Evolutionary conservation across 2,113 vertebrate genomes (phyloP).

Genomic region (Colinus virginianus): DNA sequence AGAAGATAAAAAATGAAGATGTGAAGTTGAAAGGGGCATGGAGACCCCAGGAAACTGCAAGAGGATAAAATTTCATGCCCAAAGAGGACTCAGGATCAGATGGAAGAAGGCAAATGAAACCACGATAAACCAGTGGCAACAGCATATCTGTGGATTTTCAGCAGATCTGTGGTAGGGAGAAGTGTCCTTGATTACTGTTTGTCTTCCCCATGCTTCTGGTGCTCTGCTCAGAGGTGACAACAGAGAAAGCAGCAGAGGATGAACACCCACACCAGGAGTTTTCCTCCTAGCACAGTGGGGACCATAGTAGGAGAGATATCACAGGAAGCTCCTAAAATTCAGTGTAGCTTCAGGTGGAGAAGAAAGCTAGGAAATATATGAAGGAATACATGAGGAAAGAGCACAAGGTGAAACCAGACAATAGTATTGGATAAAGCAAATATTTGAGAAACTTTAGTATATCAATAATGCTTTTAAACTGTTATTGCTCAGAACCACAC

Average conservation of each 20-base stretch:
- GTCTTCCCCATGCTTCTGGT: not conserved
- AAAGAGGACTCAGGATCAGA: not conserved
- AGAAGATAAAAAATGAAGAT: not conserved
- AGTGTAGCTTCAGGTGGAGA: not conserved
- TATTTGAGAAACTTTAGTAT: not conserved
- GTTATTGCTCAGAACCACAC: not conserved
- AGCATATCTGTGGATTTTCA: too few relatives aligned
- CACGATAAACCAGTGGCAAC: not conserved
- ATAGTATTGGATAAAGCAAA: not conserved
- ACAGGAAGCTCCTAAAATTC: not conserved
- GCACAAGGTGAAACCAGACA: not conserved
- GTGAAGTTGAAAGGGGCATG: not conserved
- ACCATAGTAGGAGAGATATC: not conserved
- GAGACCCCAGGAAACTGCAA: not conserved
- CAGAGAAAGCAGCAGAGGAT: not conserved
- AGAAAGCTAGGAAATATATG: not conserved
- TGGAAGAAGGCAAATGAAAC: not conserved
- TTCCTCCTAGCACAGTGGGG: fast-evolving
- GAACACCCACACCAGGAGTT: not conserved
- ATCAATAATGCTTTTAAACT: not conserved
- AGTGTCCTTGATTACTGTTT: not conserved
- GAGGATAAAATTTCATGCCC: not conserved
- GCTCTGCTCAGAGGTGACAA: not conserved
- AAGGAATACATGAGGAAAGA: not conserved
- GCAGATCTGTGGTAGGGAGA: not conserved